A percentile compares a stretch with the other conserved stretches of the same genome.
Conservation (phyloP, 92 coral and sea anemone genomes). For the Porites divaricata region DNA sequence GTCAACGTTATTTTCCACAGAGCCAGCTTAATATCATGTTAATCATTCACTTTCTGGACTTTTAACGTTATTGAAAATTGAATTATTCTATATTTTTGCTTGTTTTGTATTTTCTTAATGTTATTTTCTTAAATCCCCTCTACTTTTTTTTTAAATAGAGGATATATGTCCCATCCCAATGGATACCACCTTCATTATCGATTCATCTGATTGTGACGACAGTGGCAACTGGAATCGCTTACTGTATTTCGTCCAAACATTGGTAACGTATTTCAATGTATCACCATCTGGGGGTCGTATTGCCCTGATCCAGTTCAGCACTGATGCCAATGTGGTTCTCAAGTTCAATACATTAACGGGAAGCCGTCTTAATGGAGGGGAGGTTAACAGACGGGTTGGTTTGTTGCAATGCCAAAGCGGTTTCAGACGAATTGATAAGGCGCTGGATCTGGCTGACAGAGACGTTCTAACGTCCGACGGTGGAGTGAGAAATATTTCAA, state of each 20-base stretch:
- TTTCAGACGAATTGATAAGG: slow-evolving; percentile 68
- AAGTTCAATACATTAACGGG: slow-evolving; percentile 49
- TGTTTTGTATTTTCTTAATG: neutral
- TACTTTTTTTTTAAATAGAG: neutral
- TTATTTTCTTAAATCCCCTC: neutral
- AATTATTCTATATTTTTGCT: no score
- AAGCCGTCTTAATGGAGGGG: neutral
- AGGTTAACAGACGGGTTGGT: slow-evolving; percentile 30
- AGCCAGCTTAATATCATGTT: no score
- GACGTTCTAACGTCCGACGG: slow-evolving; percentile 25
- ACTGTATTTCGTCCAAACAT: slow-evolving; percentile 52
- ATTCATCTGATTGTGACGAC: slow-evolving; percentile 74
- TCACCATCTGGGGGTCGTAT: slow-evolving; percentile 62
- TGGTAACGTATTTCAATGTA: slow-evolving; percentile 58
- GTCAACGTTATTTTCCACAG: no score
- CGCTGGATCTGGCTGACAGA: slow-evolving; percentile 50
- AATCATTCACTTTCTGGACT: no score
- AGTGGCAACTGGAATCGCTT: slow-evolving; percentile 56
- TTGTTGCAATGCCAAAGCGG: slow-evolving; percentile 70
- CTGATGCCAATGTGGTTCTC: slow-evolving; percentile 49
- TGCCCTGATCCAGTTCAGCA: slow-evolving; percentile 70
- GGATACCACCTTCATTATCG: slow-evolving; percentile 75
- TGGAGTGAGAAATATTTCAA: slow-evolving; percentile 45
- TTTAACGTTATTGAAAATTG: no score
- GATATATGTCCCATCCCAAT: slow-evolving; percentile 47